Evolutionary conservation across 53 echinoderm and acorn worm species (phyloP), one percentile per base, ranked within the genome.

Genomic region (Apostichopus leukothele): DNA sequence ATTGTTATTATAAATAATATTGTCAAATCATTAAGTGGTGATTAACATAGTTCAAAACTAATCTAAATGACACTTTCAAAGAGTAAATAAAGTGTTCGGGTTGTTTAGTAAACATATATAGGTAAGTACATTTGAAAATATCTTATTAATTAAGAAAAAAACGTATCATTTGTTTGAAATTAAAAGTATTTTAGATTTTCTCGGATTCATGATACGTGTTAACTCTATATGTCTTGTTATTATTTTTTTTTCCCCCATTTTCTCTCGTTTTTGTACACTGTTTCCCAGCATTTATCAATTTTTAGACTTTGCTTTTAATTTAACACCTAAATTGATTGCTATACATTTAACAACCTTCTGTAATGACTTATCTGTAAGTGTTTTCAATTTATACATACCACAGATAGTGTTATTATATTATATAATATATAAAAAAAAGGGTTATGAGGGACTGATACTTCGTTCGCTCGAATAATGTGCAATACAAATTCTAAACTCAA

Each of bases 351-450:
- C 13, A 63, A 71, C 18, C 71, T 71, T 71, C 71, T 71, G 71
- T 71, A 19, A 71, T 71, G 14, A 18, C 13, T 71, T 19, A 81
- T 81, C 81, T 76, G 51, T 76, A 54, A 10, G 53, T 79, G 79
- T 79, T 81, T 81, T 54, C 81, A 81, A 81, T 81, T 81, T 81
- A 81, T 81, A 81, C 81, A 81, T 81, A 81, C 81, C 81, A 81
- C 81, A 52, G 54, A 54, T 52, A 59, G 81, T 81, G 81, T 81
- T 81, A 81, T n/a, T 14, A 81, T 81, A 59, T 22, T 54, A 54
- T 81, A 81, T 54, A 18, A 39, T 39, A 39, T 39, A 39, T 39
- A 39, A 39, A 39, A 39, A 25, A 39, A 39, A 39, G 39, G 55
- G 59, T 81, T 81, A 81, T 20, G 81, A 59, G 81, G 21, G 81